phyloP scores from a whole-genome alignment of 2,888 invertebrate genomes.

The Cheilosia pagana region DNA sequence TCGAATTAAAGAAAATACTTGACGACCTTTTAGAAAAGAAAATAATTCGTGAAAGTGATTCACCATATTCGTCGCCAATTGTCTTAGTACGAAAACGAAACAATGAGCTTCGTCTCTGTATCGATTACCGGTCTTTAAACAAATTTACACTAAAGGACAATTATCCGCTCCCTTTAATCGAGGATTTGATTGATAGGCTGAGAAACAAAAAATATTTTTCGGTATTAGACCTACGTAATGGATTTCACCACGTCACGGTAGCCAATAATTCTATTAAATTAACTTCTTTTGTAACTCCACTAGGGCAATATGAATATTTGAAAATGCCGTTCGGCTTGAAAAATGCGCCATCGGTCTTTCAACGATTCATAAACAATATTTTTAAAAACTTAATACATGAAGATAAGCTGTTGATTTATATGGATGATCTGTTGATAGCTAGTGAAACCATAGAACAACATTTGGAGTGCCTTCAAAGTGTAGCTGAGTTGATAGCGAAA shows the following conservation, averaged over 20 bases:
- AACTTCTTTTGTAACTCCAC: conserved; percentile 75
- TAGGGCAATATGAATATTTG: conserved; percentile 72
- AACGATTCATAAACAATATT: conserved; percentile 47
- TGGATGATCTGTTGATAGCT: conserved; percentile 49
- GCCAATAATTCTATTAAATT: conserved; percentile 67
- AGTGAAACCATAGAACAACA: conserved; percentile 24
- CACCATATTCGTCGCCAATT: conserved; percentile 61
- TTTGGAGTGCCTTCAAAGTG: conserved; percentile 21
- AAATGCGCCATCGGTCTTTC: conserved; percentile 66
- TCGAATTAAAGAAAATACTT: conserved; percentile 15
- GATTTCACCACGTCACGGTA: conserved; percentile 74
- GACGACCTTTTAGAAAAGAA: conserved; percentile 16
- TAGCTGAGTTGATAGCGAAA: conserved; percentile 15
- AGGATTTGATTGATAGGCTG: conserved; percentile 59
- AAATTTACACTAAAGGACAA: conserved; percentile 45
- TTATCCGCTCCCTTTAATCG: conserved; percentile 55
- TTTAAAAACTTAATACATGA: conserved; percentile 24
- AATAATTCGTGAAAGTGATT: conserved; percentile 62
- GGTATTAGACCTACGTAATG: conserved; percentile 72
- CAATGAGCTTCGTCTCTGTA: conserved; percentile 41
- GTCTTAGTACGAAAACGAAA: conserved; percentile 50
- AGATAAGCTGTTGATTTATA: conserved; percentile 37
- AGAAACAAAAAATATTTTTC: conserved; percentile 70
- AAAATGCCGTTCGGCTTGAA: conserved; percentile 71
- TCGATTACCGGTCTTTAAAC: conserved; percentile 39